Evolutionary conservation across 2,888 invertebrate species (phyloP).

Genomic region (Amphipoea oculea): DNA sequence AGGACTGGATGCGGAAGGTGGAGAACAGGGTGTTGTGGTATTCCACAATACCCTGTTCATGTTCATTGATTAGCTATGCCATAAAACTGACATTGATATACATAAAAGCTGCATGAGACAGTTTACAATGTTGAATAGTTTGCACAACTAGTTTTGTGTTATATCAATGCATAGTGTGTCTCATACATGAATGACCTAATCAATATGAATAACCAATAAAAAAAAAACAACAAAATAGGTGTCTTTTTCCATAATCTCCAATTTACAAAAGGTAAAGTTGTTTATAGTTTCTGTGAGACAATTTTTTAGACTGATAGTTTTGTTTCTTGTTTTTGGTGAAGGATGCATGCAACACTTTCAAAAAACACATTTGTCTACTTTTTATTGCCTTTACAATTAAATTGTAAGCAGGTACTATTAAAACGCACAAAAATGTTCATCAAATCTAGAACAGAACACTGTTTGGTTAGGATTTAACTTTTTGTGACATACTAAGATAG

Average conservation of each 20-base stretch:
- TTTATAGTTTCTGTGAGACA: background rate
- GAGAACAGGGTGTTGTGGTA: background rate
- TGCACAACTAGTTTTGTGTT: background rate
- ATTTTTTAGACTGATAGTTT: background rate
- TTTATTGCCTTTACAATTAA: background rate
- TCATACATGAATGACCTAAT: background rate
- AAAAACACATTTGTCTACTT: background rate
- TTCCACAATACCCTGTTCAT: too few relatives aligned
- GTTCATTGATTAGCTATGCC: background rate
- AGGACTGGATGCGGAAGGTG: background rate
- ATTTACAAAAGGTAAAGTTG: background rate
- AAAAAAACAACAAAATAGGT: background rate
- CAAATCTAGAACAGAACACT: slow-evolving; percentile 27
- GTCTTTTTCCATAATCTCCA: background rate
- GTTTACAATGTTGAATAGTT: slow-evolving; percentile 8
- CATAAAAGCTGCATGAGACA: background rate
- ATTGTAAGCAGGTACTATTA: background rate
- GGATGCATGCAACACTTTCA: background rate
- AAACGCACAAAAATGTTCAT: background rate
- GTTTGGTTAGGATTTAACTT: slow-evolving; percentile 36
- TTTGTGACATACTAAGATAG: background rate
- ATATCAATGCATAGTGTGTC: background rate
- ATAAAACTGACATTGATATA: background rate
- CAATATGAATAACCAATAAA: background rate
- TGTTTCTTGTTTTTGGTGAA: background rate